Percentiles rank a stretch among this genome's conserved stretches.
These are phyloP conservation scores for Drosophila subsilvestris DNA, from an alignment of 2,888 invertebrate species.

Conservation along the genomic window DNA sequence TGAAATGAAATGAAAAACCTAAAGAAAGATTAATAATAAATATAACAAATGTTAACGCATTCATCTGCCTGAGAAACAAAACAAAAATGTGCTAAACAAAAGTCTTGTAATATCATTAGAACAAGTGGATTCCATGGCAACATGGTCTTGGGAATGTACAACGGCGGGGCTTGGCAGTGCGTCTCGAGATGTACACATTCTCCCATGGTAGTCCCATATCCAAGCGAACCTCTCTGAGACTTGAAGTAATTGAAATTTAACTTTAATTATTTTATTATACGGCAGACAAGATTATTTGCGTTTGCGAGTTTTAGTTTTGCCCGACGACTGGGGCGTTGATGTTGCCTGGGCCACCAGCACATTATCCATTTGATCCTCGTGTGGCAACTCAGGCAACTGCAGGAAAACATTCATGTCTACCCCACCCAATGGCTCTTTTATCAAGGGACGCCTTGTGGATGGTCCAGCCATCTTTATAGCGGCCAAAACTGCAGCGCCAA, in stretches of 20 bases:
- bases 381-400: slow-evolving; percentile 5
- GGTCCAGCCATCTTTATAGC: background rate
- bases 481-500: slow-evolving; percentile 9
- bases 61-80: slow-evolving; percentile 43
- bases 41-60: slow-evolving; percentile 49
- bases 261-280: too few relatives aligned
- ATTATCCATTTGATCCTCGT: background rate
- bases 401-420: slow-evolving; percentile 18
- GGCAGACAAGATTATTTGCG: slow-evolving; percentile 17
- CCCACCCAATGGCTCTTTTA: slow-evolving; percentile 34
- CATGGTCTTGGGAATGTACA: too few relatives aligned
- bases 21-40: background rate
- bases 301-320: background rate
- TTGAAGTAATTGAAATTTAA: too few relatives aligned
- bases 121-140: too few relatives aligned
- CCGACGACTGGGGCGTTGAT: slow-evolving; percentile 8
- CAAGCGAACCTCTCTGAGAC: too few relatives aligned
- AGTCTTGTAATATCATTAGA: too few relatives aligned
- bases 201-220: too few relatives aligned
- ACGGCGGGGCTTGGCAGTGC: too few relatives aligned
- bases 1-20: slow-evolving; percentile 26
- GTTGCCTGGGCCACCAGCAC: slow-evolving; percentile 10
- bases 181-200: too few relatives aligned
- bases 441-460: slow-evolving; percentile 3
- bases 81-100: slow-evolving; percentile 14